phyloP scores from a whole-genome alignment of 2,888 invertebrate genomes.

The Vandiemenella viatica region DNA sequence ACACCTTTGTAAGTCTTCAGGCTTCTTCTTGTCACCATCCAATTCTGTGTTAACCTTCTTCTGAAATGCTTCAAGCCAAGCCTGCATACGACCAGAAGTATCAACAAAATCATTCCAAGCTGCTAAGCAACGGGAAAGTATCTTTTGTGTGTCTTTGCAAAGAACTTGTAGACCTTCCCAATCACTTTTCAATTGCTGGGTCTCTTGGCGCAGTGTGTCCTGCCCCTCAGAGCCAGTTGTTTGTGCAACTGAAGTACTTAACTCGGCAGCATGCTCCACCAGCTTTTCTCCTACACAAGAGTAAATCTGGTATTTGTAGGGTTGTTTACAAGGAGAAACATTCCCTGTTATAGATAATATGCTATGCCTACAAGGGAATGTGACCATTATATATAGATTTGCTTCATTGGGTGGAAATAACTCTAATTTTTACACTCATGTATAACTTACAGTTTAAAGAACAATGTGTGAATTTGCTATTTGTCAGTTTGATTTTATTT shows the following conservation, averaged over 20 bases:
- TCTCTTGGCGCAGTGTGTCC: slow-evolving; percentile 64
- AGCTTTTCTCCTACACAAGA: slow-evolving; percentile 46
- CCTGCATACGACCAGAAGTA: slow-evolving; percentile 54
- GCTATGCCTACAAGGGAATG: too few species aligned
- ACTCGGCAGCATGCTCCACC: slow-evolving; percentile 53
- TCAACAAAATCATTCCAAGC: slow-evolving; percentile 70
- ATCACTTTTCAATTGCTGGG: slow-evolving; percentile 61
- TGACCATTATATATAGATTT: too few species aligned
- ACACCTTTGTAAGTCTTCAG: slow-evolving; percentile 61
- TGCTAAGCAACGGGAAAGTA: slow-evolving; percentile 56
- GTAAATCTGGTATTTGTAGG: too few species aligned
- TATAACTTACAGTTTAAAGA: too few species aligned
- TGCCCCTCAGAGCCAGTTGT: slow-evolving; percentile 72
- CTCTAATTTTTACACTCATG: too few species aligned
- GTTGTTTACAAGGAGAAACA: too few species aligned
- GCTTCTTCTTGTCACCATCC: slow-evolving; percentile 56
- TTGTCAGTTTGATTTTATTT: too few species aligned
- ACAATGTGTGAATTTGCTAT: too few species aligned
- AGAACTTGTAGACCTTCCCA: slow-evolving; percentile 68
- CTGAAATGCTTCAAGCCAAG: slow-evolving; percentile 58
- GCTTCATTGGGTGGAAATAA: too few species aligned
- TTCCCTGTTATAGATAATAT: too few species aligned
- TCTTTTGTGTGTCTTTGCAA: slow-evolving; percentile 59
- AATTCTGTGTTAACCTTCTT: slow-evolving; percentile 44
- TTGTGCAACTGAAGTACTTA: slow-evolving; percentile 58